phyloP scores from a whole-genome alignment of 2,888 invertebrate genomes.

The Eremobia ochroleuca region DNA sequence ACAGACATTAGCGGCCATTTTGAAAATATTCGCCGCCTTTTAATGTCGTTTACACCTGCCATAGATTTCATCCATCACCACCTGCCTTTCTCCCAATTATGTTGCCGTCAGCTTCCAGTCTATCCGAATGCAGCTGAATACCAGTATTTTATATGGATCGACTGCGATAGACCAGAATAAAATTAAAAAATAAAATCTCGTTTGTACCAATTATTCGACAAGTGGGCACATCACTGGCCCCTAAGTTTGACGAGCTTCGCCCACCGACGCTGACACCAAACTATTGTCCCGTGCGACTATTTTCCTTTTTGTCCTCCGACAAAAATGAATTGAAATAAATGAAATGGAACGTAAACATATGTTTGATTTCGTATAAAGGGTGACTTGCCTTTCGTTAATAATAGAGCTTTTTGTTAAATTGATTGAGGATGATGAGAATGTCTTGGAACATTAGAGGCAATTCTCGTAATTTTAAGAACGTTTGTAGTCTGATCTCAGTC shows the following conservation, averaged over 20 bases:
- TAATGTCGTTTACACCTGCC: neutral
- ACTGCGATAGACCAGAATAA: neutral
- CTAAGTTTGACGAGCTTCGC: constrained; percentile 65
- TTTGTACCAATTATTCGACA: constrained; percentile 23
- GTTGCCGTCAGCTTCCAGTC: neutral
- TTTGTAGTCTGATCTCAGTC: too few relatives aligned
- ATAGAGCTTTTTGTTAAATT: constrained; percentile 27
- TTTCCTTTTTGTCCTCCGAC: constrained; percentile 71
- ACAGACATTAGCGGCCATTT: neutral
- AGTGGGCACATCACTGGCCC: constrained; percentile 56
- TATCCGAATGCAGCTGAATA: neutral
- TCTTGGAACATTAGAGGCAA: constrained; percentile 10
- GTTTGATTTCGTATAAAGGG: constrained; percentile 32
- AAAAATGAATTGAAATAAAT: constrained; percentile 76
- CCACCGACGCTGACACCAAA: constrained; percentile 68
- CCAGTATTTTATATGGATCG: too few relatives aligned
- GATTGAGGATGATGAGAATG: constrained; percentile 20
- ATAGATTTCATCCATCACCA: neutral
- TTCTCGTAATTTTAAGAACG: too few relatives aligned
- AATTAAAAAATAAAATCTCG: neutral
- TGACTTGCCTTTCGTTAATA: constrained; percentile 22
- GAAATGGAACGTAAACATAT: constrained; percentile 66
- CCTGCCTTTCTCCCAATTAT: neutral
- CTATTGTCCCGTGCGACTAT: constrained; percentile 72
- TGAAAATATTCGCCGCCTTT: neutral